phyloP scores from a whole-genome alignment of 2,113 vertebrate genomes.

The Geococcyx californianus region DNA sequence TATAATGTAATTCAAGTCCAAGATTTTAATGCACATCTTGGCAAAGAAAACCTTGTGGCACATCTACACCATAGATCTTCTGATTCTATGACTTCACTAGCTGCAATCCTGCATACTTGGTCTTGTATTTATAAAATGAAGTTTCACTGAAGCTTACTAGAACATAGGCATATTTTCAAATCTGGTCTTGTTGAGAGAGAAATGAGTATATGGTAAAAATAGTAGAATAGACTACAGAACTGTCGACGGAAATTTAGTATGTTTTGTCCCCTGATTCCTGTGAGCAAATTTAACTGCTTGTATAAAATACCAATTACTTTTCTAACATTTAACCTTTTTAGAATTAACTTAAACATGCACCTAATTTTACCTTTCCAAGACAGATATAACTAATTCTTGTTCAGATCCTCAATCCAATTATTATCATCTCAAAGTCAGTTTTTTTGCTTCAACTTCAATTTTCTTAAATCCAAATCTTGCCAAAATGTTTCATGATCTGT shows the following conservation, averaged over 20 bases:
- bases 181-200: not conserved
- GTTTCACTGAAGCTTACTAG: conserved; percentile 13
- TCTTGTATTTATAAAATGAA: conserved; percentile 48
- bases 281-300: conserved; percentile 25
- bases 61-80: conserved; percentile 38
- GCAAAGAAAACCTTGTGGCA: conserved; percentile 42
- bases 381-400: not conserved
- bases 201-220: not conserved
- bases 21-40: conserved; percentile 62
- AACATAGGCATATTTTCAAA: conserved; percentile 17
- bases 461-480: conserved; percentile 53
- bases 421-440: not conserved
- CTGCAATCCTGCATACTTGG: not conserved
- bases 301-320: conserved; percentile 64
- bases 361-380: not conserved
- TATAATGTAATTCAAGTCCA: conserved; percentile 55
- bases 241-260: conserved; percentile 4
- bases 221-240: conserved; percentile 15
- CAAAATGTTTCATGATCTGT: conserved; percentile 32
- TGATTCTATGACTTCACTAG: conserved; percentile 52
- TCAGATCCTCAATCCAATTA: not conserved
- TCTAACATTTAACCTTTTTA: conserved; percentile 49
- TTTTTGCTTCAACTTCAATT: conserved; percentile 37
- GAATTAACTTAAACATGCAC: not conserved
- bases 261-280: not conserved